These are phyloP conservation scores for Melieria crassipennis DNA, from an alignment of 2,888 invertebrate genomes.

Conservation along the genomic window DNA sequence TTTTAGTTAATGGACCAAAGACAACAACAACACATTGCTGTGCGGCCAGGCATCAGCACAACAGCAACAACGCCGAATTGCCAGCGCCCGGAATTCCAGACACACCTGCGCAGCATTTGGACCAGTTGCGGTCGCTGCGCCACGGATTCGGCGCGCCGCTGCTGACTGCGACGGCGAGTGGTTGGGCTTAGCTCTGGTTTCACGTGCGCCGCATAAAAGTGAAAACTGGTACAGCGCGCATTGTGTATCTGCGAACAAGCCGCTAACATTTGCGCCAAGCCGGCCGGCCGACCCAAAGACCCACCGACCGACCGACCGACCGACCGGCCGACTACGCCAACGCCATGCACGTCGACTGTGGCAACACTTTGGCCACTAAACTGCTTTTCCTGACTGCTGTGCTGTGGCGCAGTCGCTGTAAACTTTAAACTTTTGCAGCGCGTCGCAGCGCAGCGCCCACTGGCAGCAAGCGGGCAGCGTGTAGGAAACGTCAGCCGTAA, in stretches of 20 bases:
- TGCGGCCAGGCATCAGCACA: too few relatives aligned
- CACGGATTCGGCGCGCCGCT: neutral
- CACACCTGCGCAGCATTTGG: slow-evolving; percentile 28
- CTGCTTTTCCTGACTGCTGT: slow-evolving; percentile 1
- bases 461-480: slow-evolving; percentile 19
- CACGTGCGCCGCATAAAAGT: neutral
- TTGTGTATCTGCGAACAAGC: too few relatives aligned
- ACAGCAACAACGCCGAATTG: too few relatives aligned
- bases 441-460: neutral
- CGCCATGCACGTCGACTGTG: neutral
- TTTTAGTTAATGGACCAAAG: too few relatives aligned
- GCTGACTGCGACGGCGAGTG: neutral
- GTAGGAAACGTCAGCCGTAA: slow-evolving; percentile 63
- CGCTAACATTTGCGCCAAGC: too few relatives aligned
- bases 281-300: too few relatives aligned
- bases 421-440: slow-evolving; percentile 17
- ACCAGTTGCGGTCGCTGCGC: neutral
- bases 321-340: neutral
- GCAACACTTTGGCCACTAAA: neutral
- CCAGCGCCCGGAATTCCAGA: slow-evolving; percentile 18
- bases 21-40: too few relatives aligned
- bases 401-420: slow-evolving; percentile 23
- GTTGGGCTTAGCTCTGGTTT: too few relatives aligned
- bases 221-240: neutral
- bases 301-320: neutral